A percentile compares a stretch with the other conserved stretches of the same genome.
Evolutionary conservation across 2,797 vertebrate genomes (phyloP).

Genomic region (Iguana delicatissima): DNA sequence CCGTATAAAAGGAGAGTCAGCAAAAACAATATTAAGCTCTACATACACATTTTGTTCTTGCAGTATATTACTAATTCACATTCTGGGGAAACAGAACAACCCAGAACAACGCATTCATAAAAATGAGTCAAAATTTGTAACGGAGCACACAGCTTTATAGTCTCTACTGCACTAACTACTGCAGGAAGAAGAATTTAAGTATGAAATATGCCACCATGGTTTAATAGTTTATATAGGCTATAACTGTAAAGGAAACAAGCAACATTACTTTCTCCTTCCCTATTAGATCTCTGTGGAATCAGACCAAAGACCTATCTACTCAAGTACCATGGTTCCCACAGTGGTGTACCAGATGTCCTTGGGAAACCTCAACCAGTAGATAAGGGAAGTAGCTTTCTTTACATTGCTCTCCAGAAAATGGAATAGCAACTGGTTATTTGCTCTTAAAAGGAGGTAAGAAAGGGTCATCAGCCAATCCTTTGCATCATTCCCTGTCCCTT

Average conservation of each 20-base stretch:
- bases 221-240: neutral
- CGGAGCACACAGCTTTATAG: neutral
- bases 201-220: neutral
- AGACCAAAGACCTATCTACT: neutral
- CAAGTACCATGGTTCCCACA: neutral
- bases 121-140: neutral
- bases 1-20: constrained; percentile 23
- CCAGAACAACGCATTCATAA: neutral
- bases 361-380: neutral
- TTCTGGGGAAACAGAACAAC: neutral
- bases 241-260: neutral
- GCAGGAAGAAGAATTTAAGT: neutral
- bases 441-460: neutral
- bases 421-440: neutral
- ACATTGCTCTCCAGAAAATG: neutral
- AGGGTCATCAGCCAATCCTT: neutral
- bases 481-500: neutral
- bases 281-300: neutral
- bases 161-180: neutral
- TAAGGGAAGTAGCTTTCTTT: neutral
- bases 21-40: neutral
- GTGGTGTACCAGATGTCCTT: neutral
- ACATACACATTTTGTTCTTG: neutral
- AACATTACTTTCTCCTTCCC: neutral
- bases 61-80: neutral